These are phyloP conservation scores for Nesogale talazaci DNA, from an alignment of 2,113 vertebrate genomes.

Conservation along the genomic window DNA sequence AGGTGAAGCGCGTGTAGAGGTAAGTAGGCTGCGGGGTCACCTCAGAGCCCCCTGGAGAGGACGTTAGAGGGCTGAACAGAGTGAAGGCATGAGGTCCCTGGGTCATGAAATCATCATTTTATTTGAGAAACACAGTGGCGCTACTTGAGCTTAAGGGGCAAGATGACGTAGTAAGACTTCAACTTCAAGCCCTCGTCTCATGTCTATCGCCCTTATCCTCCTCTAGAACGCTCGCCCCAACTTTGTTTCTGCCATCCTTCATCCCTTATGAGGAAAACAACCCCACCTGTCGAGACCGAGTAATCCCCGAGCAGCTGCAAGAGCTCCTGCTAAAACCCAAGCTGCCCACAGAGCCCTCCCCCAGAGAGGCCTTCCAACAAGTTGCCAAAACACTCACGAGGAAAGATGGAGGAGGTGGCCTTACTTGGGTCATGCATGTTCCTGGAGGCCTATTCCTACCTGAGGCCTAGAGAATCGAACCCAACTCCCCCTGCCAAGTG, in stretches of 20 bases:
- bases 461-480: neutral
- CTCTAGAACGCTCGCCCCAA: neutral
- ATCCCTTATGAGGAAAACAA: constrained; percentile 52
- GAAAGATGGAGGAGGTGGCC: neutral
- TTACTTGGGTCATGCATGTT: neutral
- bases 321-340: neutral
- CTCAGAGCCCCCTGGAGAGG: neutral
- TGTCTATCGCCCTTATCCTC: neutral
- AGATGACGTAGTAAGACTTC: neutral
- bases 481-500: neutral
- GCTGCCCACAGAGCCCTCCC: neutral
- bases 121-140: neutral
- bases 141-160: neutral
- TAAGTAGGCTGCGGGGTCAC: neutral
- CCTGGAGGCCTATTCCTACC: neutral
- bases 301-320: constrained; percentile 61
- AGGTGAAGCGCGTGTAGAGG: neutral
- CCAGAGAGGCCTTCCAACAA: neutral
- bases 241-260: constrained; percentile 38
- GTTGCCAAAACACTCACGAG: constrained; percentile 13
- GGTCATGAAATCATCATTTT: neutral
- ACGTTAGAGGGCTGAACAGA: neutral
- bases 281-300: constrained; percentile 36
- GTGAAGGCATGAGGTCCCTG: neutral
- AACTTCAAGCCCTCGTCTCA: neutral